Evolutionary conservation across 2,113 vertebrate genomes (phyloP).

Genomic region (Leptosomus discolor): DNA sequence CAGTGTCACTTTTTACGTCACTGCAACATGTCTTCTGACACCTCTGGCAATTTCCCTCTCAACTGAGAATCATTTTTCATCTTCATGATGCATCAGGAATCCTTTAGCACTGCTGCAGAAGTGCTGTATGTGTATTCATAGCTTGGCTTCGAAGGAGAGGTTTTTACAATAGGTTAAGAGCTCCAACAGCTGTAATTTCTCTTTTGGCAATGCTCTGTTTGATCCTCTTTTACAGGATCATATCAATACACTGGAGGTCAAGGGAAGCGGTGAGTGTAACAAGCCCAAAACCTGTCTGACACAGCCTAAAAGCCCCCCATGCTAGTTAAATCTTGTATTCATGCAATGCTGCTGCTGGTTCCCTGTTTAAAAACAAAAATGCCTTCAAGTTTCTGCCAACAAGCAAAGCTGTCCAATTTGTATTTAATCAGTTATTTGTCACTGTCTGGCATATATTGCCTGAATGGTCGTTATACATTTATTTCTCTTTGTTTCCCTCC

Average conservation of each 20-base stretch:
- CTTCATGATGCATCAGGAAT: not conserved
- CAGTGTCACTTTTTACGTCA: not conserved
- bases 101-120: not conserved
- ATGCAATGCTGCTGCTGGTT: not conserved
- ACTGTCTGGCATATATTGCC: not conserved
- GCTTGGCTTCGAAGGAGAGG: not conserved
- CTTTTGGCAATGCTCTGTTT: conserved; percentile 12
- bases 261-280: not conserved
- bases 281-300: not conserved
- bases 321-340: not conserved
- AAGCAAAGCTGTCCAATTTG: conserved; percentile 4
- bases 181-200: not conserved
- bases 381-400: not conserved
- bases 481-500: not conserved
- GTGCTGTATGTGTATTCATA: not conserved
- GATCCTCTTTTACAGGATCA: not conserved
- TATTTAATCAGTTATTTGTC: conserved; percentile 57
- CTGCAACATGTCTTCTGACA: conserved; percentile 39
- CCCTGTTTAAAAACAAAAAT: not conserved
- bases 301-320: not conserved
- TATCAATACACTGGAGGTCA: not conserved
- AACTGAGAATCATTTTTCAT: conserved; percentile 39
- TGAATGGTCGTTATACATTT: not conserved
- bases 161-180: not conserved
- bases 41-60: conserved; percentile 46